Conservation (phyloP, 2,888 invertebrate genomes). For the Orthosia cruda region DNA sequence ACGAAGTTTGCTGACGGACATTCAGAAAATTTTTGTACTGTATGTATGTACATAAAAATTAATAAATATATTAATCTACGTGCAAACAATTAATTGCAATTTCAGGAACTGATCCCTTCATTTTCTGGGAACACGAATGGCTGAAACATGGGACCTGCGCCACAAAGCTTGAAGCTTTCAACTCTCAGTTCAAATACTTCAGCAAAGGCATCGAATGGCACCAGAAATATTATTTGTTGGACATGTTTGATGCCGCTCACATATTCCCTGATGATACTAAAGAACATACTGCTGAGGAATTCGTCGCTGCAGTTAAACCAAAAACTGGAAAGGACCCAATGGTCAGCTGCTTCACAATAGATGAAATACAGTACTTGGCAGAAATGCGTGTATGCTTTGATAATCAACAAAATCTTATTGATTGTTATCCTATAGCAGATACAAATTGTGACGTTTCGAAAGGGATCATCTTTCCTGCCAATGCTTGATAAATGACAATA, state of each 20-base stretch:
- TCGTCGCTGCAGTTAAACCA: conserved; percentile 83
- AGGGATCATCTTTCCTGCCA: conserved; percentile 16
- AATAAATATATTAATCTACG: conserved; percentile 19
- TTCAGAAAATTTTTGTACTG: no score
- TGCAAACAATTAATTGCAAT: conserved; percentile 13
- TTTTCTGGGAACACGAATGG: conserved; percentile 96
- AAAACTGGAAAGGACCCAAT: conserved; percentile 91
- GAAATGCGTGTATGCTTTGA: conserved; percentile 95
- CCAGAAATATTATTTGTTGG: conserved; percentile 91
- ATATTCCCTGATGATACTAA: conserved; percentile 85
- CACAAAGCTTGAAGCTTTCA: conserved; percentile 87
- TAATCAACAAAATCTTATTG: conserved; percentile 92
- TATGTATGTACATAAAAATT: background rate
- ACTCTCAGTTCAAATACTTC: conserved; percentile 93
- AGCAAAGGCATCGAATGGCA: conserved; percentile 92
- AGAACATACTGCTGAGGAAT: conserved; percentile 50
- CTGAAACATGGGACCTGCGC: conserved; percentile 96
- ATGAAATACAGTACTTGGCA: conserved; percentile 91
- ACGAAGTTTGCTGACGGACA: no score
- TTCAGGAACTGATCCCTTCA: conserved; percentile 83
- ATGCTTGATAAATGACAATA: background rate
- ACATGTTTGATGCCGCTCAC: conserved; percentile 89
- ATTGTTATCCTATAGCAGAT: conserved; percentile 90
- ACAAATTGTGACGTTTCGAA: background rate
- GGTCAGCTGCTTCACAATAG: conserved; percentile 92